Base-by-base conservation (phyloP, 1,140 invertebrate genomes). In the Aphelenchoides avenae region DNA sequence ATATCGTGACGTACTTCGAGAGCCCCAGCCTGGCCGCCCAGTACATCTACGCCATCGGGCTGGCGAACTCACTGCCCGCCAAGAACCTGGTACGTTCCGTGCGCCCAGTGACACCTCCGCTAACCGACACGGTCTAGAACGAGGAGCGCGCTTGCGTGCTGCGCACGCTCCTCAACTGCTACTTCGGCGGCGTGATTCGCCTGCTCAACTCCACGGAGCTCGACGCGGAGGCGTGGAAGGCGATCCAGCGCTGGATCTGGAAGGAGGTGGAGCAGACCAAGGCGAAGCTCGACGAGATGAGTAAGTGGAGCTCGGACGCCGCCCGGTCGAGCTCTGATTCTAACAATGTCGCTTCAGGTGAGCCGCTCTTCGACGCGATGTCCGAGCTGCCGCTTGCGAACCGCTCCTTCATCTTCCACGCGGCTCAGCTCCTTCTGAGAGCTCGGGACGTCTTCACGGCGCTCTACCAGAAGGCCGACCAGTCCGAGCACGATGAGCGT, bases 191-290 rank as follows among this genome's bases (percentile, higher is more conserved):
- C 22, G 31, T 60, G 27, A n/a, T 61, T n/a, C 47, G 36, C 7
- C 42, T 60, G 1, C 47, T 60, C 31, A 48, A 60, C 5, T 24
- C 41, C 5, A 5, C 22, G 9, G 13, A 2, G 18, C 5, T 7
- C 2, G 33, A 48, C 3, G 30, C 26, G 7, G 57, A 60, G n/a
- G n/a, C 18, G n/a, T 31, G 59, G 6, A 60, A 64, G 20, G 60
- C 63, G 22, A 59, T 64, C 27, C 57, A 59, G 13, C 47, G 50
- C 18, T 60, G 57, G 57, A 33, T 62, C 11, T 60, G 57, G 57
- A 60, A 64, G 20, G 57, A 60, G 30, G 53, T 60, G 29, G 57
- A 60, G 42, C 27, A 61, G 36, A 60, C 57, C n/a, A 60, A 60
- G 22, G n/a, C 39, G 7, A 60, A 60, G 26, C 62, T 60, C 40